Conservation (phyloP, 2,113 vertebrate genomes). For the Amphiprion percula region DNA sequence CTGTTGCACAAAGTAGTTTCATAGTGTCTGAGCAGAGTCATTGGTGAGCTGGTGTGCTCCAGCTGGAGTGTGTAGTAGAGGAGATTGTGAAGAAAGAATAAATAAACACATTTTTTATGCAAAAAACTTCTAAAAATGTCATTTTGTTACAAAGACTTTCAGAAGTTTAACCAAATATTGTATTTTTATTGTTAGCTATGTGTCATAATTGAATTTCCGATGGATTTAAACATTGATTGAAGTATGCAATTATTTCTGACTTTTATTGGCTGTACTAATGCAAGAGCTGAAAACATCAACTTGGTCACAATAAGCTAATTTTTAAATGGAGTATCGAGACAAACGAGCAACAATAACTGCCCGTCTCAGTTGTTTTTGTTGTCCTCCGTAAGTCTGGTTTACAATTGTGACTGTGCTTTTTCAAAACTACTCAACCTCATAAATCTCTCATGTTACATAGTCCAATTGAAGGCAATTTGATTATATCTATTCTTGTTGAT, state of each 20-base stretch:
- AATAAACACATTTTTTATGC: too few species aligned
- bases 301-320: neutral
- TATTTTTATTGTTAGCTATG: too few species aligned
- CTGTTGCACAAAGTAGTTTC: too few species aligned
- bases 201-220: too few species aligned
- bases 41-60: too few species aligned
- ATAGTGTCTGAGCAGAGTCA: too few species aligned
- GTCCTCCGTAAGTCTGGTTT: slow-evolving; percentile 26
- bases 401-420: slow-evolving; percentile 24
- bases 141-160: too few species aligned
- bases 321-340: neutral
- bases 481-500: slow-evolving; percentile 57
- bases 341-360: slow-evolving; percentile 11
- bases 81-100: too few species aligned
- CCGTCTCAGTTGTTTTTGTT: neutral
- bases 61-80: too few species aligned
- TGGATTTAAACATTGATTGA: neutral
- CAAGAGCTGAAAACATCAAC: neutral
- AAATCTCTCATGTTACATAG: slow-evolving; percentile 68
- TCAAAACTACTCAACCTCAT: slow-evolving; percentile 38
- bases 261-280: neutral
- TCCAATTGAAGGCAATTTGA: slow-evolving; percentile 54
- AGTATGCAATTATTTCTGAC: neutral
- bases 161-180: too few species aligned
- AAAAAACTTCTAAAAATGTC: too few species aligned